Evolutionary conservation across 2,888 invertebrate species (phyloP).

Genomic region (Eurytoma adleriae): DNA sequence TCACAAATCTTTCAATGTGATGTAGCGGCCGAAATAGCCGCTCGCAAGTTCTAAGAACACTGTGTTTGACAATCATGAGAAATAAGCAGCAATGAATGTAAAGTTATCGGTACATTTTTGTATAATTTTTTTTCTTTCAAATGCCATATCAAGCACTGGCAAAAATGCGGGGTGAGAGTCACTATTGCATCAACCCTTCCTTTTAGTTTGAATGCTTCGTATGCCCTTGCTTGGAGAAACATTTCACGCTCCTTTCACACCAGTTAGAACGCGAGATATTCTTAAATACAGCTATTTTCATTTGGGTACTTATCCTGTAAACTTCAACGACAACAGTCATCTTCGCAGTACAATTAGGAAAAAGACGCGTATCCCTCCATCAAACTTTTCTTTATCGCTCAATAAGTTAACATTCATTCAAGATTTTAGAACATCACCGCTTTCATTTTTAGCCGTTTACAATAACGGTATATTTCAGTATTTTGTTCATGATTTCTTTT

Average conservation of each 20-base stretch:
- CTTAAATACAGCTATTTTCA: constrained; percentile 66
- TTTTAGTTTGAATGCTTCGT: constrained; percentile 58
- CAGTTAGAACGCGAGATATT: constrained; percentile 65
- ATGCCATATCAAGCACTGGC: constrained; percentile 52
- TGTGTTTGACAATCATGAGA: constrained; percentile 56
- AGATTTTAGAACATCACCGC: constrained; percentile 65
- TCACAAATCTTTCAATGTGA: constrained; percentile 49
- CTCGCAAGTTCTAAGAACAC: constrained; percentile 55
- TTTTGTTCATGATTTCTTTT: constrained; percentile 59
- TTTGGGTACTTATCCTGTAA: constrained; percentile 63
- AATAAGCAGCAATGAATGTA: constrained; percentile 51
- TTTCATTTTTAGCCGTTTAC: constrained; percentile 60
- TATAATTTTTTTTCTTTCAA: constrained; percentile 21
- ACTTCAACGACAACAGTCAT: constrained; percentile 61
- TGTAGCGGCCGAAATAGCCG: constrained; percentile 41
- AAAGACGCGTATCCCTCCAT: constrained; percentile 52
- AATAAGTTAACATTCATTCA: constrained; percentile 66
- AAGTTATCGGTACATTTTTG: constrained; percentile 20
- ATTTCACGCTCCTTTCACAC: constrained; percentile 65
- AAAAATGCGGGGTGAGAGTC: constrained; percentile 61
- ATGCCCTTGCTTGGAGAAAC: constrained; percentile 61
- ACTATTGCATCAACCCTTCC: constrained; percentile 71
- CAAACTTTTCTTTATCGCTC: constrained; percentile 52
- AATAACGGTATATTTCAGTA: constrained; percentile 62
- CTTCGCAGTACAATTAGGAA: constrained; percentile 57